A percentile compares a stretch with the other conserved stretches of the same genome.
phyloP scores from a whole-genome alignment of 35 echinoderm and acorn worm species.

The Heliocidaris tuberculata region DNA sequence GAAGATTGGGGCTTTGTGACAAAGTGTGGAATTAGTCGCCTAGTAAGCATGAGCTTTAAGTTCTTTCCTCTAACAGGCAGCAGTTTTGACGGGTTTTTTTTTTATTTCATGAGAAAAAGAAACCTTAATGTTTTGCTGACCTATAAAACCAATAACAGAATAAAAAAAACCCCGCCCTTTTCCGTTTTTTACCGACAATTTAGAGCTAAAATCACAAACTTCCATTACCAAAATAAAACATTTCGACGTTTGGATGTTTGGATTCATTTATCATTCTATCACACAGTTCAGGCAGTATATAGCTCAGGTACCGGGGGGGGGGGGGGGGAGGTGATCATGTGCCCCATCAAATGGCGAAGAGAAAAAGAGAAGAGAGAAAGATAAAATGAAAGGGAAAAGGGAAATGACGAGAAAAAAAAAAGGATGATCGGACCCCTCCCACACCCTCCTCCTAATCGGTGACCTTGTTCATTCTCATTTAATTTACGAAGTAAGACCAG shows the following conservation, averaged over 20 bases:
- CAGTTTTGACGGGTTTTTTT: too few species aligned
- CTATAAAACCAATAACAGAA: too few species aligned
- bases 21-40: too few species aligned
- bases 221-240: neutral
- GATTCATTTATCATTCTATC: slow-evolving; percentile 1
- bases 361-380: neutral
- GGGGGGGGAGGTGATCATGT: neutral
- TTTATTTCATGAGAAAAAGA: too few species aligned
- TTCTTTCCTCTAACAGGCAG: too few species aligned
- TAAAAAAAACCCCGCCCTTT: neutral
- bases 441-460: too few species aligned
- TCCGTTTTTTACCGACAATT: neutral
- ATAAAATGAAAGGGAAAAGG: neutral
- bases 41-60: too few species aligned
- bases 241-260: neutral
- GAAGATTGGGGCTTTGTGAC: too few species aligned
- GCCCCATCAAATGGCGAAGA: too few species aligned
- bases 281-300: neutral
- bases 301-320: neutral
- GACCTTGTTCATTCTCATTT: too few species aligned
- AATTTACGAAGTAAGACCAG: too few species aligned
- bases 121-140: too few species aligned
- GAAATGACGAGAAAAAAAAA: neutral
- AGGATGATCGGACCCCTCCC: neutral
- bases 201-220: neutral